A percentile compares a stretch with the other conserved stretches of the same genome.
Conservation (phyloP, 2,888 invertebrate genomes). For the Bombylius major region DNA sequence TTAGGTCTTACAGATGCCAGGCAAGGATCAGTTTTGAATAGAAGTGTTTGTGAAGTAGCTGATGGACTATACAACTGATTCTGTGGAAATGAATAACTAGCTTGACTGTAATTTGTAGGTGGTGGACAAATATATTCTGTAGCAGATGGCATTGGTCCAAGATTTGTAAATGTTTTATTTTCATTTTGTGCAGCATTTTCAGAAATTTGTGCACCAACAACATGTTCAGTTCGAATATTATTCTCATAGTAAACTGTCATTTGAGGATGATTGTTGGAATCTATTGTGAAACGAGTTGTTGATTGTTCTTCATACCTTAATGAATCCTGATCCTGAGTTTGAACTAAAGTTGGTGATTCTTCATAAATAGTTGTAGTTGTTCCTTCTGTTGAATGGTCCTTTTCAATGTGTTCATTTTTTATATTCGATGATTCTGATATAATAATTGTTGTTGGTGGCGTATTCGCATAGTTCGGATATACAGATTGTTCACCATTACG, state of each 20-base stretch:
- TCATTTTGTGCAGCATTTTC: constrained; percentile 18
- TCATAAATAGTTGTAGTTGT: constrained; percentile 16
- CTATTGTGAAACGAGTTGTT: constrained; percentile 9
- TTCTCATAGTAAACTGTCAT: constrained; percentile 19
- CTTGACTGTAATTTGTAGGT: background rate
- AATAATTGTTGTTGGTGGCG: constrained; percentile 20
- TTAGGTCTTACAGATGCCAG: constrained; percentile 25
- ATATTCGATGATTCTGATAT: constrained; percentile 26
- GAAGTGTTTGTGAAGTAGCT: constrained; percentile 21
- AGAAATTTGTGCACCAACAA: background rate
- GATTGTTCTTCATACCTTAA: constrained; percentile 11
- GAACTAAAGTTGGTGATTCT: constrained; percentile 9
- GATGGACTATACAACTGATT: constrained; percentile 25
- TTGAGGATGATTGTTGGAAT: background rate
- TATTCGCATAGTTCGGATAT: constrained; percentile 5
- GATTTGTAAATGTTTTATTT: constrained; percentile 32
- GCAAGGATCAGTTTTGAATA: constrained; percentile 31
- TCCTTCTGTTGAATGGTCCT: constrained; percentile 20
- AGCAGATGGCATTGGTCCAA: constrained; percentile 21
- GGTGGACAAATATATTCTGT: constrained; percentile 4
- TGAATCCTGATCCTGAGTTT: constrained; percentile 10
- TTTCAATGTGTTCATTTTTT: constrained; percentile 32
- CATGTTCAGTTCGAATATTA: constrained; percentile 1
- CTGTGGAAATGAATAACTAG: constrained; percentile 2
- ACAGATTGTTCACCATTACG: constrained; percentile 18